phyloP scores from a whole-genome alignment of 2,888 invertebrate genomes.

The Meganola albula region DNA sequence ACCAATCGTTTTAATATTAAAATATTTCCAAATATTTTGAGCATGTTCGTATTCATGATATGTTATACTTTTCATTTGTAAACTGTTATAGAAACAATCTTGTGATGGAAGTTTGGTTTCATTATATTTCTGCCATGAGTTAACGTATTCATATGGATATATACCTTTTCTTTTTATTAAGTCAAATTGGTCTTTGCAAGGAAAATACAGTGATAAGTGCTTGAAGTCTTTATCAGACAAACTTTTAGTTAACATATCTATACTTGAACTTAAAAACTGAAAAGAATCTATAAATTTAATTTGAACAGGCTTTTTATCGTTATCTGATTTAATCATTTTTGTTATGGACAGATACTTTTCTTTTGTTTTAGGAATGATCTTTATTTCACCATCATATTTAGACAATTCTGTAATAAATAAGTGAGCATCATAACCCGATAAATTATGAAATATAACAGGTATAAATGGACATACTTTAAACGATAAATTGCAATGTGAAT shows the following conservation, averaged over 20 bases:
- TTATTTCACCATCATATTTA: constrained; percentile 13
- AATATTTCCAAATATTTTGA: constrained; percentile 17
- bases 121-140: constrained; percentile 9
- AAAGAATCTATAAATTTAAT: constrained; percentile 4
- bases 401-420: constrained; percentile 20
- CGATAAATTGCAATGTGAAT: constrained; percentile 17
- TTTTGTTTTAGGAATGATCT: constrained; percentile 21
- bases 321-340: constrained; percentile 3
- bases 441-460: constrained; percentile 25
- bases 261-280: constrained; percentile 5
- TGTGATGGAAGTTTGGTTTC: constrained; percentile 13
- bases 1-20: constrained; percentile 18
- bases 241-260: constrained; percentile 1
- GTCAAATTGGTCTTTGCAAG: not conserved
- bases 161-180: constrained; percentile 4
- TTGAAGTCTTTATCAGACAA: constrained; percentile 3
- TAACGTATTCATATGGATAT: constrained; percentile 20
- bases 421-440: constrained; percentile 23
- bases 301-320: not conserved
- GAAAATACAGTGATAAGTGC: constrained; percentile 5
- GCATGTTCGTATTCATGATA: constrained; percentile 4
- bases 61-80: constrained; percentile 11
- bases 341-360: constrained; percentile 17
- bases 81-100: constrained; percentile 11
- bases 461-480: constrained; percentile 18